Evolutionary conservation across 2,888 invertebrate species (phyloP).

Genomic region (Myopa testacea): DNA sequence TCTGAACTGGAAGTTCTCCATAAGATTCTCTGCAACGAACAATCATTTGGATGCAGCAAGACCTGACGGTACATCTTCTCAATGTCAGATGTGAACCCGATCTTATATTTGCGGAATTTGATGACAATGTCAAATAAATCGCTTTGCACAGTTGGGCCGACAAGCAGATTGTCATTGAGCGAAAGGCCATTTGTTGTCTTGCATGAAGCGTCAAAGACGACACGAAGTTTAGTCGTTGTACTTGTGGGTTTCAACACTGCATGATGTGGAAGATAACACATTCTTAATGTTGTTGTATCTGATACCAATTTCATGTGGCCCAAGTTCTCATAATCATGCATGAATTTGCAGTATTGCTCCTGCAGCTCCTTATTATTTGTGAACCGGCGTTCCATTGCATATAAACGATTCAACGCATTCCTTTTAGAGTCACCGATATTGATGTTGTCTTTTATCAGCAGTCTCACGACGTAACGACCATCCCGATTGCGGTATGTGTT

Average conservation of each 20-base stretch:
- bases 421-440: no score
- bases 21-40: slow-evolving; percentile 23
- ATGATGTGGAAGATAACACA: slow-evolving; percentile 52
- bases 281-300: not conserved
- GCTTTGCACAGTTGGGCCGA: slow-evolving; percentile 44
- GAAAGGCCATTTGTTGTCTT: slow-evolving; percentile 45
- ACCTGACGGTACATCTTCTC: slow-evolving; percentile 41
- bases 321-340: not conserved
- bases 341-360: no score
- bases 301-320: slow-evolving; percentile 5
- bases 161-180: slow-evolving; percentile 40
- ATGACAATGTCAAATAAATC: slow-evolving; percentile 34
- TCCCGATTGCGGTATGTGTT: no score
- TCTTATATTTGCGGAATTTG: slow-evolving; percentile 31
- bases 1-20: not conserved
- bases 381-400: no score
- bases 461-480: no score
- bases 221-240: slow-evolving; percentile 48
- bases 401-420: no score
- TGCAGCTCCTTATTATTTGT: no score
- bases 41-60: slow-evolving; percentile 27
- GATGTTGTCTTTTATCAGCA: no score
- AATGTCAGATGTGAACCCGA: slow-evolving; percentile 25
- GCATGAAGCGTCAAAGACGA: slow-evolving; percentile 54
- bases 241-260: slow-evolving; percentile 50